A percentile compares a stretch with the other conserved stretches of the same genome.
Conservation (phyloP, 2,113 vertebrate species). For the Stegastes partitus region DNA sequence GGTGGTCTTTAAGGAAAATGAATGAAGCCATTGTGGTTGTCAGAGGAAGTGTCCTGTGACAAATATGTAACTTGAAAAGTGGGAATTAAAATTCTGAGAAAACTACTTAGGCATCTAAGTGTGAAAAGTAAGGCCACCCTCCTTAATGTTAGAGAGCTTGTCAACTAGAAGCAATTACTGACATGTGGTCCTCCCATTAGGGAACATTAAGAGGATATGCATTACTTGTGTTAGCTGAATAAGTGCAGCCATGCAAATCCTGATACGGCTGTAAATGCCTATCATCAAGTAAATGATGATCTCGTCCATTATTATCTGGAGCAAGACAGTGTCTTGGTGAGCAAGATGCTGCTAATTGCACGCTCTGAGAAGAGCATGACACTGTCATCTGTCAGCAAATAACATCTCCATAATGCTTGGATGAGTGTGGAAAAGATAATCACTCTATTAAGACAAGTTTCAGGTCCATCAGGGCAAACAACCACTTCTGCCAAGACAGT, state of each 20-base stretch:
- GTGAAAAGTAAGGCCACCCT: background rate
- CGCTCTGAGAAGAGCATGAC: background rate
- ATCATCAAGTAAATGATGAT: background rate
- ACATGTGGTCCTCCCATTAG: background rate
- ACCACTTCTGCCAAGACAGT: background rate
- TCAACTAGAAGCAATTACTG: background rate
- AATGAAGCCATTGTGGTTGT: too few species aligned
- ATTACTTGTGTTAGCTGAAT: background rate
- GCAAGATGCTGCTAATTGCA: slow-evolving; percentile 9
- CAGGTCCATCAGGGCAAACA: background rate
- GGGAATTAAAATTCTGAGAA: too few species aligned
- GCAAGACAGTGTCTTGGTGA: background rate
- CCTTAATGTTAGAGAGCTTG: background rate
- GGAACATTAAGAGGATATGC: background rate
- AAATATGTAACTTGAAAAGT: too few species aligned
- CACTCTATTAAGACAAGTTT: background rate
- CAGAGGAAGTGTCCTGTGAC: too few species aligned
- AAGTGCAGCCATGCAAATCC: background rate
- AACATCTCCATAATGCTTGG: background rate
- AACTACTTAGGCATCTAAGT: background rate
- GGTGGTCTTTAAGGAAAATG: too few species aligned
- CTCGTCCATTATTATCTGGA: background rate
- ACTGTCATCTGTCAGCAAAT: background rate
- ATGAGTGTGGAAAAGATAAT: background rate
- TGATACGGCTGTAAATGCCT: background rate